These are phyloP conservation scores for Erpobdella octoculata DNA, from an alignment of 2,888 invertebrate genomes.

Conservation along the genomic window DNA sequence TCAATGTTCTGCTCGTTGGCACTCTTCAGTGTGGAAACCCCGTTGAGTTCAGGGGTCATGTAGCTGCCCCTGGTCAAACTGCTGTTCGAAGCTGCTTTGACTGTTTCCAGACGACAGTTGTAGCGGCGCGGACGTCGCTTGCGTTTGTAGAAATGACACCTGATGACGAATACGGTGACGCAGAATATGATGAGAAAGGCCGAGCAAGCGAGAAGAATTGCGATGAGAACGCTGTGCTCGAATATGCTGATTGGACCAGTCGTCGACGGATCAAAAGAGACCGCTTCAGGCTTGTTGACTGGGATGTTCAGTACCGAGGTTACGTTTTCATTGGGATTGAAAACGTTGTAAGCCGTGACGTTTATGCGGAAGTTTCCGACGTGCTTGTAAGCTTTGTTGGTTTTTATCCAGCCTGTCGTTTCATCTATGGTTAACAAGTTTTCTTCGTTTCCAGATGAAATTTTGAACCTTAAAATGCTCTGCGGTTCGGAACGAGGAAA, in stretches of 20 bases:
- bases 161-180: conserved; percentile 8
- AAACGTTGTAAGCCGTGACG: background rate
- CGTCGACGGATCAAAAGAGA: background rate
- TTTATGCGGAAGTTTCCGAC: background rate
- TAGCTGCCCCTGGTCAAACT: background rate
- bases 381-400: background rate
- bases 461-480: background rate
- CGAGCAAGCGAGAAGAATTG: conserved; percentile 7
- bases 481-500: background rate
- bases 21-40: background rate
- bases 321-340: background rate
- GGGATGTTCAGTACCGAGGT: background rate
- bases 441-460: conserved; percentile 15
- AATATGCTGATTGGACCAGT: background rate
- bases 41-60: background rate
- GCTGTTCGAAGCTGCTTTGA: background rate
- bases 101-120: conserved; percentile 18
- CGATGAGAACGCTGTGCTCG: conserved; percentile 1
- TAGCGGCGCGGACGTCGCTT: background rate
- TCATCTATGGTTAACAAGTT: background rate
- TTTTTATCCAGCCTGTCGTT: background rate
- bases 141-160: background rate
- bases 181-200: background rate
- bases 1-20: background rate
- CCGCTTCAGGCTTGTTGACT: background rate